phyloP scores from a whole-genome alignment of 2,797 vertebrate genomes.

The Alfaro cultratus region DNA sequence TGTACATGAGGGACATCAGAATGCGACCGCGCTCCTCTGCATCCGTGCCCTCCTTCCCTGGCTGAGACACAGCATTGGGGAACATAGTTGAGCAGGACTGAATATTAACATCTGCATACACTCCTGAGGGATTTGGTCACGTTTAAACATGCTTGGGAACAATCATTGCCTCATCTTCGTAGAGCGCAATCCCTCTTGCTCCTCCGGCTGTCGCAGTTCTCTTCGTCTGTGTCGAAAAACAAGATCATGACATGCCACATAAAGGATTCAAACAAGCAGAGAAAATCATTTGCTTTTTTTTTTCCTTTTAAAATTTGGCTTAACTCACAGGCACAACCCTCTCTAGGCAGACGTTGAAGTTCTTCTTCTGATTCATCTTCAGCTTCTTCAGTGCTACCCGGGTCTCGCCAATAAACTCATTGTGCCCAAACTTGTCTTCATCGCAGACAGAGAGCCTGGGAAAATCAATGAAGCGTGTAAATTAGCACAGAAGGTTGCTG shows the following conservation, averaged over 20 bases:
- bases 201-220: slow-evolving; percentile 86
- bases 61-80: slow-evolving; percentile 38
- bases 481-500: slow-evolving; percentile 8
- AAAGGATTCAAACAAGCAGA: slow-evolving; percentile 28
- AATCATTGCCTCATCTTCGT: slow-evolving; percentile 91
- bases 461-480: slow-evolving; percentile 1
- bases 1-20: slow-evolving; percentile 96
- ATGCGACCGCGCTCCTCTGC: slow-evolving; percentile 93
- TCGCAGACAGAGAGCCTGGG: slow-evolving; percentile 94
- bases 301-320: slow-evolving; percentile 8
- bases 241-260: slow-evolving; percentile 40
- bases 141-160: slow-evolving; percentile 56
- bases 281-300: slow-evolving; percentile 14
- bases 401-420: slow-evolving; percentile 98
- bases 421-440: slow-evolving; percentile 97
- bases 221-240: slow-evolving; percentile 84
- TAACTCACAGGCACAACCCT: slow-evolving; percentile 90
- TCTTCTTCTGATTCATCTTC: slow-evolving; percentile 94
- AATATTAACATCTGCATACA: slow-evolving; percentile 20
- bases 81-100: slow-evolving; percentile 5
- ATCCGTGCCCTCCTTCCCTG: slow-evolving; percentile 86
- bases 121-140: slow-evolving; percentile 38
- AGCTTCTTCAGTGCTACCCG: slow-evolving; percentile 94
- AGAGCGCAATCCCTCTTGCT: slow-evolving; percentile 92
- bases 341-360: slow-evolving; percentile 95